Conservation (phyloP, 2,113 vertebrate genomes). For the Tachysurus fulvidraco region DNA sequence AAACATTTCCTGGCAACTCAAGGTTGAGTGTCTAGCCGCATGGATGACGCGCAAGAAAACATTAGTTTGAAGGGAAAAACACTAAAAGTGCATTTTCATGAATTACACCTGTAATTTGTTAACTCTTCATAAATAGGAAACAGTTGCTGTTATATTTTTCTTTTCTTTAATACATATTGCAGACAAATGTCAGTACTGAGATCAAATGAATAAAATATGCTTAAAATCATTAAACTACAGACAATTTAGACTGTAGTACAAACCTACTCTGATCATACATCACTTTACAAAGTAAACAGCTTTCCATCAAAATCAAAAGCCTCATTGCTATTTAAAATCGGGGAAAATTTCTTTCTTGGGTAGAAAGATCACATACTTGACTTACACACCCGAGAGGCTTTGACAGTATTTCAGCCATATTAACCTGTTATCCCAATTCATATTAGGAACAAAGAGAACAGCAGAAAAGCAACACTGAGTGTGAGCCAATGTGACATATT, state of each 20-base stretch:
- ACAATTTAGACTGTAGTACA: not conserved
- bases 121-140: not conserved
- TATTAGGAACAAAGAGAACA: not conserved
- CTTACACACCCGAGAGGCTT: not conserved
- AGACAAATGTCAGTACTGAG: not conserved
- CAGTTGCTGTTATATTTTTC: not conserved
- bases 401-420: not conserved
- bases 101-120: conserved; percentile 40
- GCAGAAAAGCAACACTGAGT: not conserved
- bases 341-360: too few relatives aligned
- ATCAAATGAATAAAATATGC: not conserved
- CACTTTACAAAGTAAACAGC: not conserved
- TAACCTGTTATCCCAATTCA: not conserved
- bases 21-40: not conserved
- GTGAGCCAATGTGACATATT: conserved; percentile 10
- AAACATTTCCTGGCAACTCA: not conserved
- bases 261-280: not conserved
- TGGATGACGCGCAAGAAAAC: conserved; percentile 42
- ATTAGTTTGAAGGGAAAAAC: conserved; percentile 42
- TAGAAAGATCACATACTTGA: not conserved
- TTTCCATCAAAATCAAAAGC: not conserved
- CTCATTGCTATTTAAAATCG: too few relatives aligned
- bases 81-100: conserved; percentile 50
- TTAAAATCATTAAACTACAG: not conserved
- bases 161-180: not conserved